A percentile compares a stretch with the other conserved stretches of the same genome.
phyloP scores from a whole-genome alignment of 2,113 vertebrate genomes.

The Camelus dromedarius region DNA sequence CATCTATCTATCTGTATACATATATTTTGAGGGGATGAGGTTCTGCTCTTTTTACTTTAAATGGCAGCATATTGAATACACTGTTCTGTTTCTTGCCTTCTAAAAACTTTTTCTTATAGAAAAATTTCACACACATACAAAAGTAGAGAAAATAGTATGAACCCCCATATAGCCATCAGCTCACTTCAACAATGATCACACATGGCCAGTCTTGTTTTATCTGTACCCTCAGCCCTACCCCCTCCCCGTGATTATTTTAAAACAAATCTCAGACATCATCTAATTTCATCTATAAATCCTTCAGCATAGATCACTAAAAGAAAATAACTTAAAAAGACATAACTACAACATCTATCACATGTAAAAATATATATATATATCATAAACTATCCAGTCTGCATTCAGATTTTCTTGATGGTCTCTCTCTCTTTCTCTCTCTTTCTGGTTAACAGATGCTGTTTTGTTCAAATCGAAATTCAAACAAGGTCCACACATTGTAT shows the following conservation, averaged over 20 bases:
- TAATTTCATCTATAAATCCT: constrained; percentile 21
- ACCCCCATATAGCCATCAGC: neutral
- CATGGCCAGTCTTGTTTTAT: neutral
- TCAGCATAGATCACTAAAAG: neutral
- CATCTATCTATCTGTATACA: neutral
- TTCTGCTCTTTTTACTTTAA: neutral
- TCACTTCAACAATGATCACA: neutral
- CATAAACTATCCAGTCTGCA: neutral
- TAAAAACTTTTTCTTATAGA: constrained; percentile 22
- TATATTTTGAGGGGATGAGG: neutral
- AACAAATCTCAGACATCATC: constrained; percentile 14
- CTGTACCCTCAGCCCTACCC: neutral
- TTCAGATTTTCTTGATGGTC: neutral
- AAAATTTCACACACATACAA: neutral
- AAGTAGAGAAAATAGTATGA: constrained; percentile 21
- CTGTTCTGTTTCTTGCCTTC: neutral
- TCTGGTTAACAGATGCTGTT: neutral
- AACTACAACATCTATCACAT: neutral
- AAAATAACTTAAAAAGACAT: constrained; percentile 42
- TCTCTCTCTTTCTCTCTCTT: too few species aligned
- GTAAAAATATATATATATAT: neutral
- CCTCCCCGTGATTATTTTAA: constrained; percentile 6
- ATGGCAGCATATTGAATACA: neutral
- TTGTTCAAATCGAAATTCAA: constrained; percentile 54
- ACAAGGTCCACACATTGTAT: neutral